Evolutionary conservation across 2,113 vertebrate species (phyloP), one percentile per base, ranked within the genome.

Genomic region (Oreochromis spilurus): DNA sequence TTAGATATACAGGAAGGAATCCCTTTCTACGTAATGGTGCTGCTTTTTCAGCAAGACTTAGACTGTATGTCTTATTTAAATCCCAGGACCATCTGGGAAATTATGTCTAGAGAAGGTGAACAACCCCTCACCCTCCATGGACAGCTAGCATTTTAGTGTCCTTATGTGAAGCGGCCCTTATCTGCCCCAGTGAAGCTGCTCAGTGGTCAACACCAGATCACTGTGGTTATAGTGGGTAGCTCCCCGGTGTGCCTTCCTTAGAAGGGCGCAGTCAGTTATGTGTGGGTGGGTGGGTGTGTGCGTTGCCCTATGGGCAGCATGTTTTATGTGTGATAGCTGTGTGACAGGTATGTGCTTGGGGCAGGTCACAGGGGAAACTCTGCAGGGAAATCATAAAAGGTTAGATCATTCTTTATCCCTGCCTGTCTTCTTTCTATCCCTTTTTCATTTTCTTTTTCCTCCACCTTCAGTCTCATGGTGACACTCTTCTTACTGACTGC

Each of bases 321-420:
- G 89, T 91, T 94, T 93, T 60, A 90, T 89, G 89, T 92, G 91
- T 93, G 92, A 94, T 89, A 94, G 90, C 90, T 92, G 83, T 94
- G 90, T 94, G 94, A 95, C 93, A 94, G 94, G 92, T 93, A 95
- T 93, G 87, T 92, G 94, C 94, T 94, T 81, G 84, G 93, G 94
- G 95, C 92, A 94, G 94, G 94, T 94, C 92, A 94, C 89, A 94
- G 85, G 88, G 90, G 92, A 92, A 92, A 87, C 87, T 92, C 93
- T 87, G 16, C 84, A 93, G 92, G 94, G 94, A 95, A 91, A 92
- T 90, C 88, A 88, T 89, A 84, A 95, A 95, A 95, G 94, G 94
- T 95, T 94, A 94, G 78, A 91, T 91, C 92, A 93, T 91, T 93
- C 88, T 92, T 94, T 89, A 94, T 93, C 84, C 88, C 85, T 79